Base-by-base conservation (phyloP, 2,888 invertebrate species). In the Agrilus mali region DNA sequence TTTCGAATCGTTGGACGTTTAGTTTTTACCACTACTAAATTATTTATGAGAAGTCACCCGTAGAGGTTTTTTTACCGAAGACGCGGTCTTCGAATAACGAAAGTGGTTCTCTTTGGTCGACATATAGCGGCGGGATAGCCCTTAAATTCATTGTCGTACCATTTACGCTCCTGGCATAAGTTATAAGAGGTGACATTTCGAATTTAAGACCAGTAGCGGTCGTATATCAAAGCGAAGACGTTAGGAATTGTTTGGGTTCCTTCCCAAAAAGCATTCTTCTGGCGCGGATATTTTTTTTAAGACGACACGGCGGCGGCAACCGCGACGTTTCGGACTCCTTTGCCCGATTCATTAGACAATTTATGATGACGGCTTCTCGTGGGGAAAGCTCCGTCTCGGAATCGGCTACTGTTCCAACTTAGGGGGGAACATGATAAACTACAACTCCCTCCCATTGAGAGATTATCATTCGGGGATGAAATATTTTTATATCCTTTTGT, bases 151-250 rank as follows among this genome's bases (percentile, higher is more conserved):
- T 43, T 40, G 32, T 41, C 41, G 42, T 43, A 37, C 43, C 39
- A 33, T 40, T 43, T 45, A 43, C 45, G 43, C 41, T 43, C 38
- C 43, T 40, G 41, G 45, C 41, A 45, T 47, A 45, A 47, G 43
- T 47, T 47, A 47, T 43, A 44, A 41, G 43, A 43, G 45, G 44
- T 42, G 43, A 42, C 44, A 44, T 49, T 50, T 46, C 47, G 49
- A 51, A 53, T 54, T 56, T 55, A 59, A 59, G 58, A 60, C 59
- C 60, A 59, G 60, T 60, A 60, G 60, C 59, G 46, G 55, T 53
- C 53, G 55, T 56, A 52, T 54, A 56, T 59, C 58, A 59, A 55
- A 57, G 47, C 46, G 47, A 47, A 50, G 49, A 49, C 46, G 46
- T 50, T 43, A 46, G 44, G 50, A 52, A 54, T 57, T 55, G 55